Conservation (phyloP, 1,140 invertebrate genomes). For the Diprion similis region DNA sequence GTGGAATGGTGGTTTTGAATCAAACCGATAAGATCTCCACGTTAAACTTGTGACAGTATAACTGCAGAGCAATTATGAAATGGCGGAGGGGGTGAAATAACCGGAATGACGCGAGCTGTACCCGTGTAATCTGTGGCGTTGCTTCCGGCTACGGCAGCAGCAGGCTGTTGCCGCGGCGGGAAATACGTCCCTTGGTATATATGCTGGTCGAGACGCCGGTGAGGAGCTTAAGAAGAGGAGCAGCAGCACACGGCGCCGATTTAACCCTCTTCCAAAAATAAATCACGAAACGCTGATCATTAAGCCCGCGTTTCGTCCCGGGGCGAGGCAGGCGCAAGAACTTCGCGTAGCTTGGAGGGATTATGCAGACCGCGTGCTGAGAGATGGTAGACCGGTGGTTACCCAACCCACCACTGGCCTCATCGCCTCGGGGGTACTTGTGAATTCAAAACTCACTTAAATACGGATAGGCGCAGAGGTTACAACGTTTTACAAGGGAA, state of each 20-base stretch:
- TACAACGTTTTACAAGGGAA: not conserved
- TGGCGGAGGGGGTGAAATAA: no score
- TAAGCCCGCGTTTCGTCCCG: conserved; percentile 23
- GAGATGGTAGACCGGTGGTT: conserved; percentile 36
- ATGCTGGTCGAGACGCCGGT: conserved; percentile 12
- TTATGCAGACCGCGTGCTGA: conserved; percentile 41
- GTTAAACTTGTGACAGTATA: no score
- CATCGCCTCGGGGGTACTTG: conserved; percentile 19
- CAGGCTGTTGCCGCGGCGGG: not conserved
- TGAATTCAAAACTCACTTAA: conserved; percentile 32
- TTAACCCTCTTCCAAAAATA: conserved; percentile 44
- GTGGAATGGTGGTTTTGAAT: no score
- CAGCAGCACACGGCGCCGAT: conserved; percentile 18
- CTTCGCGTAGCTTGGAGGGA: conserved; percentile 31
- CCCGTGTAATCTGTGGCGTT: not conserved
- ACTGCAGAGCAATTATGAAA: no score
- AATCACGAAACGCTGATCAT: conserved; percentile 49
- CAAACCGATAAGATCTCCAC: no score
- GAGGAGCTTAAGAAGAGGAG: conserved; percentile 8
- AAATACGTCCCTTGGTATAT: not conserved
- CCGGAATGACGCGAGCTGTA: no score
- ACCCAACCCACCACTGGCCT: conserved; percentile 36
- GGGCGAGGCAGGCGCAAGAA: conserved; percentile 22
- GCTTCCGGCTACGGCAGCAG: not conserved
- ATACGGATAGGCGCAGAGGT: not conserved